These are phyloP conservation scores for Lynx canadensis DNA, from an alignment of 2,113 vertebrate genomes.

Conservation along the genomic window DNA sequence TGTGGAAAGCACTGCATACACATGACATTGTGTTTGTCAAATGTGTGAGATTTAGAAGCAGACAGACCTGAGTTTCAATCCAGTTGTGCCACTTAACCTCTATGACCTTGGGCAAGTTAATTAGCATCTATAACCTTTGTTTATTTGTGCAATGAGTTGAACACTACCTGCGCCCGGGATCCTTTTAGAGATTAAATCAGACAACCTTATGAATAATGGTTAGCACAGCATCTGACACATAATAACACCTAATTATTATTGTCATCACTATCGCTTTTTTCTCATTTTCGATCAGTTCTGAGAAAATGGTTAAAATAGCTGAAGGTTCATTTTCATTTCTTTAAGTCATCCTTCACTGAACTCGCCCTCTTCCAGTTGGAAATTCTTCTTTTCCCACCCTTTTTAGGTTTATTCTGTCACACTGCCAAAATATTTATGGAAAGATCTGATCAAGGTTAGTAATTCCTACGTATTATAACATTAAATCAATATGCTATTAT, in stretches of 20 bases:
- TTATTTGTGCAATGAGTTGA: slow-evolving; percentile 49
- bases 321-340: neutral
- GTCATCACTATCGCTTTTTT: neutral
- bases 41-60: neutral
- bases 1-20: neutral
- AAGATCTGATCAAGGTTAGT: slow-evolving; percentile 14
- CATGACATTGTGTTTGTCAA: neutral
- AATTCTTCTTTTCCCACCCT: neutral
- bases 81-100: neutral
- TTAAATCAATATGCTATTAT: neutral
- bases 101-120: neutral
- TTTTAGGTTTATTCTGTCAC: neutral
- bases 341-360: neutral
- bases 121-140: slow-evolving; percentile 21
- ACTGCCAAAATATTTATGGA: neutral
- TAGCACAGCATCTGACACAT: neutral
- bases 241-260: neutral
- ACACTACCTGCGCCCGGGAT: neutral
- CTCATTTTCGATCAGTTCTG: neutral
- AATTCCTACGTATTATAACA: neutral
- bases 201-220: neutral
- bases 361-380: neutral
- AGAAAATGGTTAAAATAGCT: neutral
- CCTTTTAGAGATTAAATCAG: slow-evolving; percentile 14
- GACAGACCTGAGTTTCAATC: neutral